These are phyloP conservation scores for Popillia japonica DNA, from an alignment of 1,140 invertebrate species.

Conservation along the genomic window DNA sequence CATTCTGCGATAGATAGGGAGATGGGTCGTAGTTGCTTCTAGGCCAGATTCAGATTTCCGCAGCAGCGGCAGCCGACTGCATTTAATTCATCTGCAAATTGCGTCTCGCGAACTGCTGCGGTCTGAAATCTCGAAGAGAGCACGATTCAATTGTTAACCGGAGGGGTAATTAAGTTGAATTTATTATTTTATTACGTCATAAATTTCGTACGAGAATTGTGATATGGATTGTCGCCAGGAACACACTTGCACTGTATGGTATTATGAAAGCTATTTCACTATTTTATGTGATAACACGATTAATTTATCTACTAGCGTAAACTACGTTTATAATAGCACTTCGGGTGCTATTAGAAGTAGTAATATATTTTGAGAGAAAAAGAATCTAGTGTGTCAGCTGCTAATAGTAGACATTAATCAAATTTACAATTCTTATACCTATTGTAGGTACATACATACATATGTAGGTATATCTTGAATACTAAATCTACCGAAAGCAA, in stretches of 20 bases:
- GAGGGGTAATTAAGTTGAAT: constrained; percentile 3
- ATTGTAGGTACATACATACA: no score
- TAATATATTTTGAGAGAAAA: no score
- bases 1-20: constrained; percentile 14
- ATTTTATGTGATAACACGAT: background rate
- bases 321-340: no score
- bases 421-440: no score
- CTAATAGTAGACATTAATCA: no score
- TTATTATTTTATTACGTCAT: constrained; percentile 23
- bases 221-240: constrained; percentile 16
- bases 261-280: background rate
- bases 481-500: no score
- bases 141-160: constrained; percentile 12
- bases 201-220: constrained; percentile 2
- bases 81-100: constrained; percentile 41
- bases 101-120: constrained; percentile 26
- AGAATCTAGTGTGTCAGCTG: no score
- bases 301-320: background rate
- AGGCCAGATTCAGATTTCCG: background rate
- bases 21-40: background rate
- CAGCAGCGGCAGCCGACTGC: constrained; percentile 15
- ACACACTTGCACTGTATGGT: background rate
- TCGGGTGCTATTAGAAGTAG: no score
- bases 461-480: no score
- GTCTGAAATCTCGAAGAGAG: background rate